Percentiles rank a stretch among this genome's conserved stretches.
phyloP scores from a whole-genome alignment of 2,797 vertebrate species.

The Arrhamphus sclerolepis region DNA sequence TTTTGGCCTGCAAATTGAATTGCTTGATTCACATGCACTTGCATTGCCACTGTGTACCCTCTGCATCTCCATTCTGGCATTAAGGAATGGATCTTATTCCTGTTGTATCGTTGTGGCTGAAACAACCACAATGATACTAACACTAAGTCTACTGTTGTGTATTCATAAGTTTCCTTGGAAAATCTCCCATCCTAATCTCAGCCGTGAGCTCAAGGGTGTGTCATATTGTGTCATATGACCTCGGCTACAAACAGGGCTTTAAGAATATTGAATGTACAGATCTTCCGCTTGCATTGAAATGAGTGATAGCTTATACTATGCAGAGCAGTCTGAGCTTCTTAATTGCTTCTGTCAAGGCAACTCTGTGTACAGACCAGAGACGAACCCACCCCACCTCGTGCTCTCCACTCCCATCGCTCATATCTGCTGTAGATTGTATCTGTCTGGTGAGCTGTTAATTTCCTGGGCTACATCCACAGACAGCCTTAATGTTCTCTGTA shows the following conservation, averaged over 20 bases:
- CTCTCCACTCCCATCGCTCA: constrained; percentile 73
- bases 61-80: background rate
- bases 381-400: constrained; percentile 66
- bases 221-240: constrained; percentile 11
- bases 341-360: constrained; percentile 77
- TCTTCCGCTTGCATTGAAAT: constrained; percentile 26
- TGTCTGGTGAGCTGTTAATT: constrained; percentile 82
- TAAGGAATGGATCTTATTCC: constrained; percentile 7
- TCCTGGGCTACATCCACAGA: constrained; percentile 75
- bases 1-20: background rate
- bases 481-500: constrained; percentile 77
- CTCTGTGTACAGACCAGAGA: constrained; percentile 61
- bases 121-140: background rate
- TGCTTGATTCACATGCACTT: background rate
- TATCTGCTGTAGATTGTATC: constrained; percentile 74
- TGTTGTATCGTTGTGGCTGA: background rate
- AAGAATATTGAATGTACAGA: constrained; percentile 21
- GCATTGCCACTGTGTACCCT: constrained; percentile 1
- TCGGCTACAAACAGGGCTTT: constrained; percentile 14
- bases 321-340: constrained; percentile 54
- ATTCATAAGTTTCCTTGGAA: constrained; percentile 14
- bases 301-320: constrained; percentile 34
- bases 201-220: constrained; percentile 17
- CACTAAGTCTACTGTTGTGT: background rate
- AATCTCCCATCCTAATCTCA: constrained; percentile 15